Conservation (phyloP, 2,797 vertebrate species). For the Coregonus ussuriensis region DNA sequence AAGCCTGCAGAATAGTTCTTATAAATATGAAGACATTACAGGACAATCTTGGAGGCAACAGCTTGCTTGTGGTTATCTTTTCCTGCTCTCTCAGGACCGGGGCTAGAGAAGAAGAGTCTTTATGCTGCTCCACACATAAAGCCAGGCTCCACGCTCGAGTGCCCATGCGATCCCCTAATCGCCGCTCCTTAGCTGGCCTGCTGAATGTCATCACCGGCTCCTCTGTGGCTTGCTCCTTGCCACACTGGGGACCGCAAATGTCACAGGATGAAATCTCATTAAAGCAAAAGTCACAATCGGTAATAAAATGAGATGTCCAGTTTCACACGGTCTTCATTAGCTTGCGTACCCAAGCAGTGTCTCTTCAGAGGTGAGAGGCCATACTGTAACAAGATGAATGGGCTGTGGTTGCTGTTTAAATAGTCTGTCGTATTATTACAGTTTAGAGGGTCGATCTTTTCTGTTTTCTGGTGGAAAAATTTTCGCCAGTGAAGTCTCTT, state of each 20-base stretch:
- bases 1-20: constrained; percentile 36
- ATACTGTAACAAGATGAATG: constrained; percentile 59
- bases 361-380: constrained; percentile 35
- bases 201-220: constrained; percentile 65
- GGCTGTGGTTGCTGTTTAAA: constrained; percentile 50
- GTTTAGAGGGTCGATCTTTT: constrained; percentile 33
- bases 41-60: constrained; percentile 31
- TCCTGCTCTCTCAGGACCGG: constrained; percentile 23
- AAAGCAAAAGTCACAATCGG: constrained; percentile 52
- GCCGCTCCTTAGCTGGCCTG: constrained; percentile 52
- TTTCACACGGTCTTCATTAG: constrained; percentile 63
- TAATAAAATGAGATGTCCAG: constrained; percentile 52
- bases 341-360: constrained; percentile 48
- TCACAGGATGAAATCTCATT: constrained; percentile 64
- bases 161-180: constrained; percentile 59
- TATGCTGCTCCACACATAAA: constrained; percentile 36
- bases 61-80: not conserved
- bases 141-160: constrained; percentile 46
- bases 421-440: constrained; percentile 56
- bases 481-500: not conserved
- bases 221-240: constrained; percentile 54
- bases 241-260: constrained; percentile 59
- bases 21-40: constrained; percentile 61
- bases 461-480: not conserved
- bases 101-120: constrained; percentile 28